Base-by-base conservation (phyloP, 2,113 vertebrate species). In the Alexandromys fortis region DNA sequence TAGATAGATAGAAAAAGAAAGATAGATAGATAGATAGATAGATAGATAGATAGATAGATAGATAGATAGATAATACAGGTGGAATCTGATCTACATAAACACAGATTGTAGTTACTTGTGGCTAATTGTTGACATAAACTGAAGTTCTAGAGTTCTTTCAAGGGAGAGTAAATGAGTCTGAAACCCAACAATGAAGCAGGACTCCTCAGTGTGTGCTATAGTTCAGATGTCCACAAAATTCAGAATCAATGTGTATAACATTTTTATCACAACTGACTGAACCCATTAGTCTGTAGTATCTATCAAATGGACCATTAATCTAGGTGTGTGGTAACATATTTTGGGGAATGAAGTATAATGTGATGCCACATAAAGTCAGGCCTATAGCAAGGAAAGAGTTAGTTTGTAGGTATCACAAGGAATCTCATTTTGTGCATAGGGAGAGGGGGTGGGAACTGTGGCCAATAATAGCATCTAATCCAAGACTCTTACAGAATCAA, bases 61-160 rank as follows among this genome's bases (percentile, higher is more conserved):
- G 24, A 38, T 16, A 19, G 21, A 75, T 7, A 7, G 3, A 26
- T 52, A 81, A 38, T 61, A 38, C 22, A 42, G 58, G 24, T 65
- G 78, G 92, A 82, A 90, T 81, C 67, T 94, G 42, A 52, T 86
- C 83, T 55, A 75, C 88, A 65, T 17, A 92, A 68, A 63, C 10
- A 82, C n/a, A 82, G 21, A 78, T 73, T 42, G 12, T 16, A 73
- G 47, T 65, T 21, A 86, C 81, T 82, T 70, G 42, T 67, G 7
- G 5, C 45, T 91, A 77, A 91, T 68, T 91, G 49, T 73, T 89
- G 93, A 49, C 42, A 86, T 92, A 94, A 95, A 90, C 63, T 55
- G 8, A 87, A 93, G 14, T 93, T 70, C 55, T 68, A 87, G 49
- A 45, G 11, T 38, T 72, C 55, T 92, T 85, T 86, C 19, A 89